Evolutionary conservation across 2,113 vertebrate genomes (phyloP).

Genomic region (Clinocottus analis): DNA sequence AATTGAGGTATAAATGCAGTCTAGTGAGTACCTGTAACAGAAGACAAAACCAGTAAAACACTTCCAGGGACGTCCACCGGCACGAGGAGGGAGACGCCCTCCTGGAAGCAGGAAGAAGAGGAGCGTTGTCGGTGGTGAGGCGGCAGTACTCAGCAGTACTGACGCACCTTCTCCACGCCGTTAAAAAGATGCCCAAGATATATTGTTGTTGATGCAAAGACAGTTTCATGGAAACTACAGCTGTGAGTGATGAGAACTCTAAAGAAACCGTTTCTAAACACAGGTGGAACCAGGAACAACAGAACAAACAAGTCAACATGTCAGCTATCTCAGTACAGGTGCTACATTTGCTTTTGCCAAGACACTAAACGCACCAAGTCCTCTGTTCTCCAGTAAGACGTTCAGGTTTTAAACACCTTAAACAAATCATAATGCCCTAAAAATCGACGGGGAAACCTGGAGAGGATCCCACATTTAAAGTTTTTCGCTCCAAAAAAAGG

Average conservation of each 20-base stretch:
- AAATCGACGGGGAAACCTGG: background rate
- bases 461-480: slow-evolving; percentile 19
- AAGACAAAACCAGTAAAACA: background rate
- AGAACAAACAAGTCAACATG: background rate
- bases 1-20: slow-evolving; percentile 72
- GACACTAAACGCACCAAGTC: background rate
- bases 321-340: slow-evolving; percentile 16
- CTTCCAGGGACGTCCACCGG: background rate
- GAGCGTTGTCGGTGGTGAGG: background rate
- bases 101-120: background rate
- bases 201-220: slow-evolving; percentile 49
- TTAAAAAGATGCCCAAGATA: slow-evolving; percentile 35
- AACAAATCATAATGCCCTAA: slow-evolving; percentile 22
- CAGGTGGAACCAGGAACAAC: slow-evolving; percentile 6
- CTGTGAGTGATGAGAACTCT: slow-evolving; percentile 53
- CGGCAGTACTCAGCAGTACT: slow-evolving; percentile 7
- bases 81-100: slow-evolving; percentile 20
- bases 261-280: slow-evolving; percentile 52
- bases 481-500: slow-evolving; percentile 23
- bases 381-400: slow-evolving; percentile 26
- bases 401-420: slow-evolving; percentile 28
- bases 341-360: slow-evolving; percentile 58
- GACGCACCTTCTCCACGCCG: slow-evolving; percentile 9
- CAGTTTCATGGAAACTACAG: slow-evolving; percentile 85
- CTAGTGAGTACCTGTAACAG: slow-evolving; percentile 48